A percentile compares a stretch with the other conserved stretches of the same genome.
Conservation (phyloP, 2,797 vertebrate genomes). For the Leptodactylus fallax region DNA sequence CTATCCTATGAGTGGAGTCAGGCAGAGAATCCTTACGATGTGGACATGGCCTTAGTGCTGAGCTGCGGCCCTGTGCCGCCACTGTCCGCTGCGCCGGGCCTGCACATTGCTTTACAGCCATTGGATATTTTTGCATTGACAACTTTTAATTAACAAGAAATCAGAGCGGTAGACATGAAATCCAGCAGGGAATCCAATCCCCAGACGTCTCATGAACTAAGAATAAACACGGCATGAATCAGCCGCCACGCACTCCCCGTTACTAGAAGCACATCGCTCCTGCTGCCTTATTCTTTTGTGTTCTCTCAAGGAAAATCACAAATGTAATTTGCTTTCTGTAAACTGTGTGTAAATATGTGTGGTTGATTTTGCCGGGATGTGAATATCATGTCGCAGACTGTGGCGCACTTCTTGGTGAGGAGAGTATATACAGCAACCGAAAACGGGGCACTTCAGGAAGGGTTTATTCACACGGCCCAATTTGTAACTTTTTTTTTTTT, state of each 20-base stretch:
- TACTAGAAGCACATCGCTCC: conserved; percentile 1
- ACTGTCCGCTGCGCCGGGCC: too few relatives aligned
- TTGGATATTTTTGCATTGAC: background rate
- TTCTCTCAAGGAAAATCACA: conserved; percentile 23
- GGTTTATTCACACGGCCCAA: too few relatives aligned
- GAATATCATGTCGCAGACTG: background rate
- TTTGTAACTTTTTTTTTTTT: too few relatives aligned
- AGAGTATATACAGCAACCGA: background rate
- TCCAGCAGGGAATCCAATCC: background rate
- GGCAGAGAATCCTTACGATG: background rate
- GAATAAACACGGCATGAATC: background rate
- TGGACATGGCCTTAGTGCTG: background rate
- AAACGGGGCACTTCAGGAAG: too few relatives aligned
- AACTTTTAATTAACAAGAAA: background rate
- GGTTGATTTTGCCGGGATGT: background rate
- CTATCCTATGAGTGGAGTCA: background rate
- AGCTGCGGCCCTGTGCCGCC: background rate
- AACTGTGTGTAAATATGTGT: background rate
- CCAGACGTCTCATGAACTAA: conserved; percentile 4
- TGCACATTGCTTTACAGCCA: background rate
- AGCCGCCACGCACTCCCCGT: background rate
- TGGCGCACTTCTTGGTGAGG: background rate
- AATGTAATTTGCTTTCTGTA: background rate
- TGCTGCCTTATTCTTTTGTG: background rate
- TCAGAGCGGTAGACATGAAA: background rate